These are phyloP conservation scores for Pygocentrus nattereri DNA, from an alignment of 2,797 vertebrate species.

Conservation along the genomic window DNA sequence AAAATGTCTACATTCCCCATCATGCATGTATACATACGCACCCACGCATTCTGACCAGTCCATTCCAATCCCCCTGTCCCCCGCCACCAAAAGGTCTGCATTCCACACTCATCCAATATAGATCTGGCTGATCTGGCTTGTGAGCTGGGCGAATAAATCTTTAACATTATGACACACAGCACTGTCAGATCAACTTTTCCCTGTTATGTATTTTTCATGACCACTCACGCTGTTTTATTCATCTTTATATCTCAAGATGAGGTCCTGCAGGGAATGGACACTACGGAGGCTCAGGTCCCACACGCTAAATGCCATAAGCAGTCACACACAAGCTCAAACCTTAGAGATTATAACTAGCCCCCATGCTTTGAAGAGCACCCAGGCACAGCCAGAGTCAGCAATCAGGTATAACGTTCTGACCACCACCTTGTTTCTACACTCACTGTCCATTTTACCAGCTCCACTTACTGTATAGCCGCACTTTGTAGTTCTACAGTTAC, in stretches of 20 bases:
- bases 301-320: conserved; percentile 5
- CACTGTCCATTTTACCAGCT: too few relatives aligned
- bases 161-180: conserved; percentile 52
- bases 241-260: conserved; percentile 36
- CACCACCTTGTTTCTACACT: too few relatives aligned
- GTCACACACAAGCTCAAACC: not conserved
- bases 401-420: too few relatives aligned
- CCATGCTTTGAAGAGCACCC: not conserved
- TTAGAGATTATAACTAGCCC: conserved; percentile 10
- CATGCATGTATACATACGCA: not conserved
- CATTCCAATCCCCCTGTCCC: not conserved
- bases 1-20: not conserved
- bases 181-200: conserved; percentile 47
- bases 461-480: too few relatives aligned
- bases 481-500: too few relatives aligned
- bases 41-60: not conserved
- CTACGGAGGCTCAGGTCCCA: conserved; percentile 35
- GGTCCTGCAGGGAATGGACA: conserved; percentile 36
- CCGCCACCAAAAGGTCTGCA: conserved; percentile 29
- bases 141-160: conserved; percentile 50
- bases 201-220: conserved; percentile 56
- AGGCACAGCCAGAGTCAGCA: not conserved
- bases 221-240: conserved; percentile 44
- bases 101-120: conserved; percentile 46
- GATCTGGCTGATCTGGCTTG: conserved; percentile 42